phyloP scores from a whole-genome alignment of 2,888 invertebrate genomes.

The Ptychoptera albimana region DNA sequence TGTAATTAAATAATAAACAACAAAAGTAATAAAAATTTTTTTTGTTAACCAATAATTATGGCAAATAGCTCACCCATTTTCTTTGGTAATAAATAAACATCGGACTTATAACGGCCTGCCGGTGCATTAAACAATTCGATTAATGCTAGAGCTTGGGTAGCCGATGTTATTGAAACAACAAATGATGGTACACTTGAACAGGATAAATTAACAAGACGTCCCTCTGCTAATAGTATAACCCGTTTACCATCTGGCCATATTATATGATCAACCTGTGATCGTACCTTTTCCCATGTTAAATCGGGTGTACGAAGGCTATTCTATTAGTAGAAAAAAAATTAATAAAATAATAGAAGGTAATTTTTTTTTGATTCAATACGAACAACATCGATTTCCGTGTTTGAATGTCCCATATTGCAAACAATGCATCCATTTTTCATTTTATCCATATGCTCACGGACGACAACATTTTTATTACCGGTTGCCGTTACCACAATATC shows the following conservation, averaged over 20 bases:
- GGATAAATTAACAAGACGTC: slow-evolving; percentile 86
- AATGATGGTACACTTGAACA: slow-evolving; percentile 96
- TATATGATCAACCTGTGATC: slow-evolving; percentile 96
- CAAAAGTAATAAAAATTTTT: slow-evolving; percentile 4
- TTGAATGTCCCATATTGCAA: slow-evolving; percentile 96
- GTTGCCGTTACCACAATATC: slow-evolving; percentile 97
- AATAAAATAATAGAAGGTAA: slow-evolving; percentile 5
- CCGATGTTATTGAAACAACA: slow-evolving; percentile 94
- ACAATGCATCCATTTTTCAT: slow-evolving; percentile 93
- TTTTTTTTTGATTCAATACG: slow-evolving; percentile 18
- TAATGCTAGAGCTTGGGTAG: slow-evolving; percentile 90
- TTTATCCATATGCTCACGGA: slow-evolving; percentile 87
- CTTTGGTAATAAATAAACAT: slow-evolving; percentile 93
- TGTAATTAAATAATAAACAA: slow-evolving; percentile 20
- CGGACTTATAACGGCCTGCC: slow-evolving; percentile 83
- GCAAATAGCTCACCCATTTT: slow-evolving; percentile 67
- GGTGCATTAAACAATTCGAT: slow-evolving; percentile 97
- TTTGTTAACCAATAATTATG: background rate
- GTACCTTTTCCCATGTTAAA: slow-evolving; percentile 90
- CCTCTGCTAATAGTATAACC: slow-evolving; percentile 85
- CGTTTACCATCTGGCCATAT: slow-evolving; percentile 97
- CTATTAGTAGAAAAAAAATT: slow-evolving; percentile 27
- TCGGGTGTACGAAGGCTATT: slow-evolving; percentile 86
- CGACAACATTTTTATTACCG: slow-evolving; percentile 93
- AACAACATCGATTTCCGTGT: slow-evolving; percentile 90